Percentiles rank a stretch among this genome's conserved stretches.
Conservation (phyloP, 2,113 vertebrate species). For the Campylorhamphus procurvoides region DNA sequence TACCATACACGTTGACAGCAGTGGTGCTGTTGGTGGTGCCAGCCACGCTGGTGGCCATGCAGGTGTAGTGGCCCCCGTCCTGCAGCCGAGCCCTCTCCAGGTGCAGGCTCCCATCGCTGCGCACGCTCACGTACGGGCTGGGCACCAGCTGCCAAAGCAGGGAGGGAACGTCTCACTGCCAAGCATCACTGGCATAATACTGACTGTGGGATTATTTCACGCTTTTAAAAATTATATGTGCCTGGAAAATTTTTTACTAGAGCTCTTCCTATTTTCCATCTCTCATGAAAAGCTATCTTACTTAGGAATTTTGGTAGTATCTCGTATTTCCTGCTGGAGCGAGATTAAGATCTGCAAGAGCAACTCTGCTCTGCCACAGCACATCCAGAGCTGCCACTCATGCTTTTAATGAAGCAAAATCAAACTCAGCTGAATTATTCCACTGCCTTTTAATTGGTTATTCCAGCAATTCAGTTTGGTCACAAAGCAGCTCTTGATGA, state of each 20-base stretch:
- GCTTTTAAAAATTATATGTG: background rate
- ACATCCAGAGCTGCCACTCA: background rate
- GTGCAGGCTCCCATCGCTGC: constrained; percentile 91
- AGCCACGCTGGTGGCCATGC: constrained; percentile 86
- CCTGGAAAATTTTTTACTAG: background rate
- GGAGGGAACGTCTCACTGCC: background rate
- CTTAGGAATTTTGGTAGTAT: background rate
- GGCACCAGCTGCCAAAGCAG: constrained; percentile 81
- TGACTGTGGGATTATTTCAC: background rate
- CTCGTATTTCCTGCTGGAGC: background rate
- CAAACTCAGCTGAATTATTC: background rate
- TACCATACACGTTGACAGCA: constrained; percentile 85
- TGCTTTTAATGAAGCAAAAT: background rate
- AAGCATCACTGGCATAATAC: background rate
- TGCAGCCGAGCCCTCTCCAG: constrained; percentile 88
- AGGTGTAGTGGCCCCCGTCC: constrained; percentile 88
- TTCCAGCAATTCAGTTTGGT: background rate
- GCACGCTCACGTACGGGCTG: constrained; percentile 84
- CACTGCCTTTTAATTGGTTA: background rate
- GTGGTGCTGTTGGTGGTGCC: constrained; percentile 88
- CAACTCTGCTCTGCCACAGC: background rate
- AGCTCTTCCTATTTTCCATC: background rate
- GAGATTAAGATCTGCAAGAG: background rate
- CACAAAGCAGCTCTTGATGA: background rate
- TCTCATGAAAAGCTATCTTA: background rate